Evolutionary conservation across 92 coral and sea anemone species (phyloP).

Genomic region (Paragorgia papillata): DNA sequence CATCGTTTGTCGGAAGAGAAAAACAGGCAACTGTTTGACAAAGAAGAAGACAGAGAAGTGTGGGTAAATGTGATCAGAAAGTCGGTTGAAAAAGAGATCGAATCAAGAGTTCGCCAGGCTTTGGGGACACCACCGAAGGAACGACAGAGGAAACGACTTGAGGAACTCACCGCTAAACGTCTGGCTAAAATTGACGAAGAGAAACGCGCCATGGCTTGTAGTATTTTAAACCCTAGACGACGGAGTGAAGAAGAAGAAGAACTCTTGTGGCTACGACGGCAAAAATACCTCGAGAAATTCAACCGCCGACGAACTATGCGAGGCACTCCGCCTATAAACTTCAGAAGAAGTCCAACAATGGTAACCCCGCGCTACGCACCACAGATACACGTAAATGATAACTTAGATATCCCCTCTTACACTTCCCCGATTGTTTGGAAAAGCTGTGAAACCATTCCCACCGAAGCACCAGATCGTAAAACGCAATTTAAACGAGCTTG

Average conservation of each 20-base stretch:
- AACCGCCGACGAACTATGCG: constrained; percentile 60
- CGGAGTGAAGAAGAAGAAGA: constrained; percentile 63
- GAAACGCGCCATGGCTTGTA: constrained; percentile 46
- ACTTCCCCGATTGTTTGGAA: constrained; percentile 27
- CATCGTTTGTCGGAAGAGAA: constrained; percentile 81
- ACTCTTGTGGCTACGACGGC: constrained; percentile 60
- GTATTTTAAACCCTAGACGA: constrained; percentile 32
- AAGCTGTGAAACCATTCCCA: constrained; percentile 23
- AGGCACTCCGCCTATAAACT: constrained; percentile 16
- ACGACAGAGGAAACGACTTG: constrained; percentile 64
- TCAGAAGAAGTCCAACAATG: constrained; percentile 1
- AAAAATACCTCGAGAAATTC: constrained; percentile 63
- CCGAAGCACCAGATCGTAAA: not conserved
- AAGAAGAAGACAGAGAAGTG: constrained; percentile 67
- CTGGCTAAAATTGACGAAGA: constrained; percentile 63
- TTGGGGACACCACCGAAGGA: constrained; percentile 87
- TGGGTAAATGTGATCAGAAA: constrained; percentile 79
- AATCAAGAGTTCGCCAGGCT: constrained; percentile 78
- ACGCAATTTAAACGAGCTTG: constrained; percentile 32
- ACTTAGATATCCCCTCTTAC: not conserved
- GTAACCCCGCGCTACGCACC: constrained; percentile 2
- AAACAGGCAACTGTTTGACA: constrained; percentile 70
- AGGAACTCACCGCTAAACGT: constrained; percentile 28
- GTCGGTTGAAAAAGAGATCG: constrained; percentile 90
- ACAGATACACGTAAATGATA: not conserved